Evolutionary conservation across 1,140 invertebrate species (phyloP), one percentile per base, ranked within the genome.

Genomic region (Apis laboriosa): DNA sequence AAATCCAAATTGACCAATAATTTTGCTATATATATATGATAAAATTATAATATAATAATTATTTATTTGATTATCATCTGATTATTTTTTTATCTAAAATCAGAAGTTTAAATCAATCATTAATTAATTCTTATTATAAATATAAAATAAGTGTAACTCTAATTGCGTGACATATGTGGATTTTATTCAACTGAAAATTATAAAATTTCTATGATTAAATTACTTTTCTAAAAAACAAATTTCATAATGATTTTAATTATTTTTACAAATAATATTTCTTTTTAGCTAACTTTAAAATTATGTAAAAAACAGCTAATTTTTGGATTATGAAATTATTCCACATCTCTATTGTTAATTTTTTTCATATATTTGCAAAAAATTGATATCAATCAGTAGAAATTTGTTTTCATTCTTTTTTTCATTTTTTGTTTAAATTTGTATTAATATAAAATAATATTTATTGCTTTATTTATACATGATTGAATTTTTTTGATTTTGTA

Each of bases 171-270:
- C 80, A 87, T 84, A 86, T 74, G 73, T 66, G 63, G 77, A 34
- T 70, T 81, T 82, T 86, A 87, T 87, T 79, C 85, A 80, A 49
- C 17, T 19, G 73, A 77, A 68, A 86, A 86, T 87, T 84, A 80
- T 72, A 76, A 80, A 84, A 86, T 43, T 70, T 58, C 34, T 56
- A 61, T 19, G 64, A 19, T 73, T 74, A 79, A 68, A 87, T 84
- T 77, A 73, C 68, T 86, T 77, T 84, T 81, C 76, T 79, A 53
- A 83, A 76, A 84, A 77, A 84, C 80, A 72, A 86, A 76, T 86
- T 87, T 87, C 84, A 80, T 80, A 86, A 86, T 75, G 56, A 84
- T 61, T 83, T 71, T 76, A 76, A 87, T 86, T 86, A 86, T 80
- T 87, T 86, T 87, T 72, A 83, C 85, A 71, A 86, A 86, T 86